Evolutionary conservation across 2,797 vertebrate genomes (phyloP).

Genomic region (Sphenodon punctatus): DNA sequence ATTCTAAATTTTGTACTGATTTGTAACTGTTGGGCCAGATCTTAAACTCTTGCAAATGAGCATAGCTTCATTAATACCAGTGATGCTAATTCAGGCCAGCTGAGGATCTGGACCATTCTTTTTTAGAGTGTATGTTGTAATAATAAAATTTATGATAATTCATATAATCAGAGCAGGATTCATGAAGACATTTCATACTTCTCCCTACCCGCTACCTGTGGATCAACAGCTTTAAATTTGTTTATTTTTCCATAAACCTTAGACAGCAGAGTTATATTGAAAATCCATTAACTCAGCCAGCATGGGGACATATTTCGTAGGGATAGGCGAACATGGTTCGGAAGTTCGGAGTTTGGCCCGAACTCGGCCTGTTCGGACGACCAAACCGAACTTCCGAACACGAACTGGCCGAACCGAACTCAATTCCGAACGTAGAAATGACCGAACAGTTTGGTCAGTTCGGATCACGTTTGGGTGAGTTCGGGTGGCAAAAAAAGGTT

Average conservation of each 20-base stretch:
- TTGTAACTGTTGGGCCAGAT: background rate
- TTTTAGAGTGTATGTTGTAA: no score
- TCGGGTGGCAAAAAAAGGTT: no score
- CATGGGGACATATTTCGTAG: no score
- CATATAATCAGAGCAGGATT: background rate
- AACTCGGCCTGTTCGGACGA: no score
- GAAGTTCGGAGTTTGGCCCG: no score
- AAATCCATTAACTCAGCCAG: background rate
- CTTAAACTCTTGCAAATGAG: fast-evolving
- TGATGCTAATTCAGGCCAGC: no score
- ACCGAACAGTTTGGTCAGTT: no score
- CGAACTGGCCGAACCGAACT: no score
- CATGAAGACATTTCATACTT: background rate
- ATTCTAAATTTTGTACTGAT: background rate
- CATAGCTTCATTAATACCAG: background rate
- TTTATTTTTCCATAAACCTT: background rate
- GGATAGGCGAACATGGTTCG: no score
- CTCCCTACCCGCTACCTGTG: background rate
- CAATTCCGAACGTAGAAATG: no score
- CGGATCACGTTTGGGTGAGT: no score
- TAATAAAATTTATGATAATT: background rate
- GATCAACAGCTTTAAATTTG: background rate
- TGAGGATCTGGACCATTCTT: background rate
- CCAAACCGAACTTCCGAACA: no score
- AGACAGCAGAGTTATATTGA: background rate